phyloP scores from a whole-genome alignment of 1,140 invertebrate species.

The Argopecten irradians region DNA sequence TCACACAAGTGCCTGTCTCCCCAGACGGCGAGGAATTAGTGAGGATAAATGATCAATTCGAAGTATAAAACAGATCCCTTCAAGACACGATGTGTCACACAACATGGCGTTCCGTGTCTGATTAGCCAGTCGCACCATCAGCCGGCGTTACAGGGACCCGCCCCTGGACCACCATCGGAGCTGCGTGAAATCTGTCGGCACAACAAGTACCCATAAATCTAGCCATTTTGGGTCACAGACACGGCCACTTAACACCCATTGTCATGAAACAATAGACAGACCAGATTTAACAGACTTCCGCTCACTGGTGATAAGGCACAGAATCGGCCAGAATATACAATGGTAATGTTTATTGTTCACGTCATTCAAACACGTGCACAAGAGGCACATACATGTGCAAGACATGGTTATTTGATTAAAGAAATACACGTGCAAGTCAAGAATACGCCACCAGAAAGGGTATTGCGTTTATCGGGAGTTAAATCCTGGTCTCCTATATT shows the following conservation, averaged over 20 bases:
- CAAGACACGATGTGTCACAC: neutral
- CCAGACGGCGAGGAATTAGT: neutral
- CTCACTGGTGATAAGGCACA: neutral
- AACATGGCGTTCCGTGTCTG: neutral
- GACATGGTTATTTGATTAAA: neutral
- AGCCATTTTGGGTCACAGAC: neutral
- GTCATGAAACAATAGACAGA: slow-evolving; percentile 2
- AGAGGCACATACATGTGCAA: neutral
- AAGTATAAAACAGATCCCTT: neutral
- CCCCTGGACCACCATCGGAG: neutral
- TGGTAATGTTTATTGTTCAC: neutral
- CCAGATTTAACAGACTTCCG: neutral
- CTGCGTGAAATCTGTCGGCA: neutral
- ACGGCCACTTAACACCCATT: slow-evolving; percentile 14
- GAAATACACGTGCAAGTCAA: neutral
- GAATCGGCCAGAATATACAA: neutral
- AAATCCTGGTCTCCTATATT: no score
- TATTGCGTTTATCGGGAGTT: no score
- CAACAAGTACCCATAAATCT: neutral
- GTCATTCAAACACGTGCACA: neutral
- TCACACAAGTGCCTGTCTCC: no score
- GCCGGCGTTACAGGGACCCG: neutral
- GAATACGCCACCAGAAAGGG: neutral
- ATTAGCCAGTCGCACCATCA: neutral
- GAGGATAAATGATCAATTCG: neutral